Evolutionary conservation across 1,140 invertebrate species (phyloP).

Genomic region (Drosophila santomea): DNA sequence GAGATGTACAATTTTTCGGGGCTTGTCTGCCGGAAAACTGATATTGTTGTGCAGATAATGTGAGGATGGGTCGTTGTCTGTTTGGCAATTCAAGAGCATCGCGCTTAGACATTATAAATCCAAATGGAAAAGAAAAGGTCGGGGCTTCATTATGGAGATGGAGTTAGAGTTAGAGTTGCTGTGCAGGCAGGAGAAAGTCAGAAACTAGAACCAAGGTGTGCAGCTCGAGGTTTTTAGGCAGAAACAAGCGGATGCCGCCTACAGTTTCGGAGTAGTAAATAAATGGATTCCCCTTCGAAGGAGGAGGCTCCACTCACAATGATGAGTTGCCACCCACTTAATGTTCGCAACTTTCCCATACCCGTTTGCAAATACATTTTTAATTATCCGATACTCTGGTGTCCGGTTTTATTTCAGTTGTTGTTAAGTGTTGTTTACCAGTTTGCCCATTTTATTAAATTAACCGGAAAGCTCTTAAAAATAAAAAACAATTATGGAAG

Average conservation of each 20-base stretch:
- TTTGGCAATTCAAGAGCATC: constrained; percentile 77
- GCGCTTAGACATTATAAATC: constrained; percentile 44
- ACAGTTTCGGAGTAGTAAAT: constrained; percentile 15
- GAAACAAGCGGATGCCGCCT: constrained; percentile 29
- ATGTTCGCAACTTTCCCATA: constrained; percentile 29
- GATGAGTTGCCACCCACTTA: constrained; percentile 33
- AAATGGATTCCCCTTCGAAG: background rate
- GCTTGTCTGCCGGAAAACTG: constrained; percentile 19
- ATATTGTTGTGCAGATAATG: constrained; percentile 31
- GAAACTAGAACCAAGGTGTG: constrained; percentile 31
- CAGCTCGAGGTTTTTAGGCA: background rate
- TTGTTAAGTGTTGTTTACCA: constrained; percentile 3
- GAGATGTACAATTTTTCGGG: constrained; percentile 25
- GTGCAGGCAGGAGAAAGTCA: constrained; percentile 25
- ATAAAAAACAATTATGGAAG: constrained; percentile 46
- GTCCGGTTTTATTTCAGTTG: constrained; percentile 20
- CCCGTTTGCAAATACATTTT: constrained; percentile 26
- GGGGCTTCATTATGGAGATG: background rate
- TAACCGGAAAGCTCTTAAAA: constrained; percentile 18
- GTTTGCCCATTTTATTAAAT: constrained; percentile 37
- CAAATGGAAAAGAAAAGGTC: constrained; percentile 15
- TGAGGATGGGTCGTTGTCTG: constrained; percentile 24
- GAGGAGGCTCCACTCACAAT: background rate
- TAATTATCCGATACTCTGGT: constrained; percentile 29
- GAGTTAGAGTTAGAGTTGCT: background rate